These are phyloP conservation scores for Ptyas mucosa DNA, from an alignment of 2,113 vertebrate genomes.

Conservation along the genomic window DNA sequence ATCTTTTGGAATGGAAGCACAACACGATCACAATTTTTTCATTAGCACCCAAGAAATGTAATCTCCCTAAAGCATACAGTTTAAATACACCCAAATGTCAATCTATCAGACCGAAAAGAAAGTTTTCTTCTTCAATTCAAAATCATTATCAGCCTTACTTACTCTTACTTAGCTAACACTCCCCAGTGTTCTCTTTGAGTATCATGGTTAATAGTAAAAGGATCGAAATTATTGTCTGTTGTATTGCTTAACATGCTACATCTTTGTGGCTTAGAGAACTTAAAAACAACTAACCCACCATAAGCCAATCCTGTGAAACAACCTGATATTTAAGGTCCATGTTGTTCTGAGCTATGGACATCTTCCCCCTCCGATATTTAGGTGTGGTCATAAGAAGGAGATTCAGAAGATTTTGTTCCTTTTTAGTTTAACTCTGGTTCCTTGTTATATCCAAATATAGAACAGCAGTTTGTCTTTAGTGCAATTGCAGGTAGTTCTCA, in stretches of 20 bases:
- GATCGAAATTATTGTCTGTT: not conserved
- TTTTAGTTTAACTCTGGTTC: not conserved
- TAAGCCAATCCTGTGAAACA: not conserved
- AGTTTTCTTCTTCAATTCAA: not conserved
- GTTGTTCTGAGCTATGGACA: not conserved
- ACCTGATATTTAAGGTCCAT: not conserved
- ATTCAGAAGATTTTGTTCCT: not conserved
- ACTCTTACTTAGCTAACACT: not conserved
- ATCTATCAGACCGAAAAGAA: not conserved
- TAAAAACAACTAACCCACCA: not conserved
- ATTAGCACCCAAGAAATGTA: not conserved
- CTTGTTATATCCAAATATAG: not conserved
- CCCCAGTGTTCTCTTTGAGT: not conserved
- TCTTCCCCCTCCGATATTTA: not conserved
- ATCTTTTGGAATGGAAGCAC: not conserved
- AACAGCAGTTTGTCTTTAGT: not conserved
- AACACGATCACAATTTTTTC: not conserved
- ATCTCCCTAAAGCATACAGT: not conserved
- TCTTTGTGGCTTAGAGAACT: not conserved
- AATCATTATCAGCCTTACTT: not conserved
- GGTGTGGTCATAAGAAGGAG: not conserved
- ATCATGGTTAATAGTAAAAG: not conserved
- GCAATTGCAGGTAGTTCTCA: not conserved
- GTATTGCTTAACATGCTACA: not conserved
- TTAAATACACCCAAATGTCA: not conserved